Conservation (phyloP, 2,888 invertebrate genomes). For the Dioctria rufipes region DNA sequence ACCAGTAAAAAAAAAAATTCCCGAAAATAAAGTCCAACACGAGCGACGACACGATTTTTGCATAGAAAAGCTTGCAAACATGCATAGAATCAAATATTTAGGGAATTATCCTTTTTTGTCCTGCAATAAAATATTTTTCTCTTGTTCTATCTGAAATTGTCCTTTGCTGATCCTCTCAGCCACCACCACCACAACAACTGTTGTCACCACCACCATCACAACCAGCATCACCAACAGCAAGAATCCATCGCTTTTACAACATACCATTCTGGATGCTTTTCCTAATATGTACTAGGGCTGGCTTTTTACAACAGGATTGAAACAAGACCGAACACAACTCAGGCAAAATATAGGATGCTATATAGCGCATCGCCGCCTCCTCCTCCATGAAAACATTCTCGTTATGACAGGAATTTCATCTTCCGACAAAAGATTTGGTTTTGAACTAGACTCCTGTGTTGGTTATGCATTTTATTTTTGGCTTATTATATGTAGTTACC, state of each 20-base stretch:
- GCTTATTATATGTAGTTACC: slow-evolving; percentile 30
- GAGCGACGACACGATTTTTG: not conserved
- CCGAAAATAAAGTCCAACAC: slow-evolving; percentile 13
- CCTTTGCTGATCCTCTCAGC: not conserved
- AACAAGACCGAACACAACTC: not conserved
- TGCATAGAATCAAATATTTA: slow-evolving; percentile 44
- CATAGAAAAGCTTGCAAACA: slow-evolving; percentile 38
- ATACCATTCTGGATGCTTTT: too few species aligned
- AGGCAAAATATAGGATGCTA: not conserved
- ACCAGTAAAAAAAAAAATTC: not conserved
- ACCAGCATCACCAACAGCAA: not conserved
- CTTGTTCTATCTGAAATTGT: slow-evolving; percentile 10
- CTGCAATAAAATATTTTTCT: slow-evolving; percentile 40
- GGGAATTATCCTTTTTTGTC: slow-evolving; percentile 39
- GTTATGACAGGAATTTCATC: slow-evolving; percentile 26
- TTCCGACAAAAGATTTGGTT: slow-evolving; percentile 19
- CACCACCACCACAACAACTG: not conserved
- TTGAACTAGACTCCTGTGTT: not conserved
- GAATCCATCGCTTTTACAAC: too few species aligned
- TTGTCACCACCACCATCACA: not conserved
- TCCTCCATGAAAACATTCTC: slow-evolving; percentile 35
- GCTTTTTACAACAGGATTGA: not conserved
- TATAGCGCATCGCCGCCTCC: not conserved
- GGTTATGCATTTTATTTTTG: not conserved
- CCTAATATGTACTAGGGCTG: not conserved